Evolutionary conservation across 1,140 invertebrate genomes (phyloP).

Genomic region (Cephus cinctus): DNA sequence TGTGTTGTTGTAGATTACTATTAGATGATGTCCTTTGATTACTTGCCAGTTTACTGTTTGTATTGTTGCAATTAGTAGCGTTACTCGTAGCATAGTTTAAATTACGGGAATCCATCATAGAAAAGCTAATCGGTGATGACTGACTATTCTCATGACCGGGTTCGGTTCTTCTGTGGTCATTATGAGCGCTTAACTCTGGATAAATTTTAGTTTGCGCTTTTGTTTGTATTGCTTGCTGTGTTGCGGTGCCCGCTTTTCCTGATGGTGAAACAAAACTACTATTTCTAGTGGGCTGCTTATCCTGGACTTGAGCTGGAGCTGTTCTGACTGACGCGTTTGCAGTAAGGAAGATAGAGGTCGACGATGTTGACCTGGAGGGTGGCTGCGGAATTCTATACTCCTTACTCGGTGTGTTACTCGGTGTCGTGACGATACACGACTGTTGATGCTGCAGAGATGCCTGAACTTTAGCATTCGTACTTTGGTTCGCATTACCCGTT

Average conservation of each 20-base stretch:
- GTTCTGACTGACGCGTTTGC: slow-evolving; percentile 27
- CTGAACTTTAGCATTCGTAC: slow-evolving; percentile 41
- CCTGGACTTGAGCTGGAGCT: slow-evolving; percentile 40
- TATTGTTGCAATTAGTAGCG: slow-evolving; percentile 36
- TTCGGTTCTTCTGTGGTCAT: slow-evolving; percentile 59
- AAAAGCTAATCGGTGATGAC: slow-evolving; percentile 74
- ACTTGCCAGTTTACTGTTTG: slow-evolving; percentile 40
- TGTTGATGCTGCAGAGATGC: slow-evolving; percentile 56
- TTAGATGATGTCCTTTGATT: slow-evolving; percentile 45
- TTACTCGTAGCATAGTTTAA: slow-evolving; percentile 61
- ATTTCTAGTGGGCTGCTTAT: slow-evolving; percentile 44
- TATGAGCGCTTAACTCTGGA: slow-evolving; percentile 57
- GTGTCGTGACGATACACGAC: slow-evolving; percentile 70
- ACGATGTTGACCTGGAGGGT: slow-evolving; percentile 32
- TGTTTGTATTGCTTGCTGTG: slow-evolving; percentile 59
- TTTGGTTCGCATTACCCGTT: slow-evolving; percentile 30
- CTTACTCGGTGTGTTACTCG: slow-evolving; percentile 57
- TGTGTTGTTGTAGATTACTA: slow-evolving; percentile 33
- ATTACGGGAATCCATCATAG: slow-evolving; percentile 68
- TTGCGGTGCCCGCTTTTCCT: slow-evolving; percentile 49
- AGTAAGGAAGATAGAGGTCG: slow-evolving; percentile 43
- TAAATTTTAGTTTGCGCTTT: slow-evolving; percentile 71
- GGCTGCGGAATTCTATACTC: slow-evolving; percentile 62
- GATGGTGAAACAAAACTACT: slow-evolving; percentile 57
- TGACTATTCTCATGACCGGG: slow-evolving; percentile 61